Conservation (phyloP, 2,113 vertebrate genomes). For the Rhabdomys dilectus region DNA sequence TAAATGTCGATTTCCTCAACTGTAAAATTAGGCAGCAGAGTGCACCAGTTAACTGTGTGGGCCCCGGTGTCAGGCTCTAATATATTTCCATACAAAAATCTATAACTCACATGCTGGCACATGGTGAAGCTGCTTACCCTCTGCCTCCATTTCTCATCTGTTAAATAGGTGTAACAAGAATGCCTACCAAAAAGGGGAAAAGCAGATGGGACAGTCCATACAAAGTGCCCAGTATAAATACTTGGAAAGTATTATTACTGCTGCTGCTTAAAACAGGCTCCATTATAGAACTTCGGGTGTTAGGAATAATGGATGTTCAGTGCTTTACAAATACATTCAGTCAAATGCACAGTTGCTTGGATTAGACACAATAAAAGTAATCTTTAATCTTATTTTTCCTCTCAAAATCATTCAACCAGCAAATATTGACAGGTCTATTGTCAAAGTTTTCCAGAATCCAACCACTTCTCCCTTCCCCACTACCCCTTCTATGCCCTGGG, state of each 20-base stretch:
- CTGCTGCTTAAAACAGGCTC: neutral
- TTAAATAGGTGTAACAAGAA: neutral
- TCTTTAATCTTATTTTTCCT: neutral
- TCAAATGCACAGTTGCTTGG: neutral
- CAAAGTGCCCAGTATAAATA: neutral
- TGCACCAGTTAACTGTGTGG: neutral
- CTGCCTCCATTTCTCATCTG: neutral
- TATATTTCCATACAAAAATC: neutral
- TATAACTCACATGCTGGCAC: neutral
- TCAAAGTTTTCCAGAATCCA: slow-evolving; percentile 14
- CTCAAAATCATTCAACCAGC: slow-evolving; percentile 8
- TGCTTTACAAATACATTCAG: neutral
- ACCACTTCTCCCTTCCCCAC: neutral
- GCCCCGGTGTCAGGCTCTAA: neutral
- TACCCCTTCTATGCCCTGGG: fast-evolving
- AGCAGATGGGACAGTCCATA: neutral
- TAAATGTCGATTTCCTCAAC: slow-evolving; percentile 16
- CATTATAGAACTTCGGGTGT: neutral
- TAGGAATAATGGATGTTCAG: neutral
- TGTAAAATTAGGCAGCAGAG: neutral
- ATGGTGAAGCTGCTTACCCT: neutral
- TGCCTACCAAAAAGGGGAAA: neutral
- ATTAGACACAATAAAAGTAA: neutral
- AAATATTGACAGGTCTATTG: neutral
- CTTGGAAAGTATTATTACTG: neutral